Evolutionary conservation across 2,797 vertebrate genomes (phyloP), one percentile per base, ranked within the genome.

Genomic region (Tapirus indicus): DNA sequence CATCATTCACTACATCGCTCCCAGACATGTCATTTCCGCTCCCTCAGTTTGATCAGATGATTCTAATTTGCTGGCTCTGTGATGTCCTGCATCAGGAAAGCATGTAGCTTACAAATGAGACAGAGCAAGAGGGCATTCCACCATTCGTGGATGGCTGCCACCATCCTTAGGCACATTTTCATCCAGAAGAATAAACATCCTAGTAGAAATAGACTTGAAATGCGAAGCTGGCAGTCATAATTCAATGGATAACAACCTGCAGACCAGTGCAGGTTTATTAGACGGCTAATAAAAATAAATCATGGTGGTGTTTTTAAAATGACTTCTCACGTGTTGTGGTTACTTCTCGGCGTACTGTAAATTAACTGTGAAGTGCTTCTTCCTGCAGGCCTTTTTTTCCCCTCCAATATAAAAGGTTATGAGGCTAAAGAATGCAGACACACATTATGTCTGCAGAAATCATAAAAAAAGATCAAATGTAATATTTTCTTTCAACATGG

Each of bases 401-500:
- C 94, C 56, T 60, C 94, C 95, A 94, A 98, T 80, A 96, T 66
- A 91, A 97, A 97, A 95, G 98, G 98, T 97, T 98, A 97, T 97
- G 91, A 54, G 90, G 94, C 97, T 96, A 78, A 98, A 98, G 98
- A 98, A 98, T 98, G 98, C 98, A 99, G 99, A 99, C 98, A 97
- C 49, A 90, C 98, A 98, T 98, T 97, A 97, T 97, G 98, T 98
- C 99, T 99, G 98, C 95, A 96, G 97, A 98, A 98, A 98, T 97
- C 98, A 94, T 98, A 62, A 66, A 80, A 98, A 98, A 98, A 99
- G 98, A 99, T 99, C 98, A 99, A 99, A 98, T 98, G 98, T 97
- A 97, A 97, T 98, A 97, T 98, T 98, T 99, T 97, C 98, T 99
- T 98, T 98, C 98, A 97, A 98, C 17, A 79, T 91, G 98, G 98